Evolutionary conservation across 2,888 invertebrate species (phyloP).

Genomic region (Alloplasta piceator): DNA sequence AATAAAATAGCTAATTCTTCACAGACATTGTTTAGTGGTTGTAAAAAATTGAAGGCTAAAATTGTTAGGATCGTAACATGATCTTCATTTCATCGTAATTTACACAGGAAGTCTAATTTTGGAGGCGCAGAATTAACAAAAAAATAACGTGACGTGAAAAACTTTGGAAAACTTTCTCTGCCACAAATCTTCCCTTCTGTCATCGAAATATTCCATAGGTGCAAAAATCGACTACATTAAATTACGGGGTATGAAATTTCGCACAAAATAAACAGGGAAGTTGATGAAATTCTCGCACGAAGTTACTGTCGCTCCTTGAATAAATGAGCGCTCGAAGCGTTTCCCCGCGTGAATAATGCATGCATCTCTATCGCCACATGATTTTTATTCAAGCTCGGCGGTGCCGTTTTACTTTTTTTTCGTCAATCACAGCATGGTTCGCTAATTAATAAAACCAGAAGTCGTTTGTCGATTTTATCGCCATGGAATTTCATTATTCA

Average conservation of each 20-base stretch:
- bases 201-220: no score
- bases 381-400: conserved; percentile 5
- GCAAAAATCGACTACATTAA: background rate
- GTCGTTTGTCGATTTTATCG: conserved; percentile 30
- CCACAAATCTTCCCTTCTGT: no score
- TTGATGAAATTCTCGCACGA: background rate
- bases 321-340: background rate
- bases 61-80: no score
- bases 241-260: conserved; percentile 5
- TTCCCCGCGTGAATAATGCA: background rate
- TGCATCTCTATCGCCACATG: background rate
- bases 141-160: no score
- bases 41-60: no score
- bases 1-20: no score
- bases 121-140: no score
- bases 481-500: conserved; percentile 29
- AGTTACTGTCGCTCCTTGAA: background rate
- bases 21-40: no score
- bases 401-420: background rate
- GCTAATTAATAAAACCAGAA: conserved; percentile 52
- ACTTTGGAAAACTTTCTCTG: no score
- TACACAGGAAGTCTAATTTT: no score
- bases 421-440: conserved; percentile 9
- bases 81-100: no score
- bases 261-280: background rate